Evolutionary conservation across 1,140 invertebrate species (phyloP), one percentile per base, ranked within the genome.

Genomic region (Halesus radiatus): DNA sequence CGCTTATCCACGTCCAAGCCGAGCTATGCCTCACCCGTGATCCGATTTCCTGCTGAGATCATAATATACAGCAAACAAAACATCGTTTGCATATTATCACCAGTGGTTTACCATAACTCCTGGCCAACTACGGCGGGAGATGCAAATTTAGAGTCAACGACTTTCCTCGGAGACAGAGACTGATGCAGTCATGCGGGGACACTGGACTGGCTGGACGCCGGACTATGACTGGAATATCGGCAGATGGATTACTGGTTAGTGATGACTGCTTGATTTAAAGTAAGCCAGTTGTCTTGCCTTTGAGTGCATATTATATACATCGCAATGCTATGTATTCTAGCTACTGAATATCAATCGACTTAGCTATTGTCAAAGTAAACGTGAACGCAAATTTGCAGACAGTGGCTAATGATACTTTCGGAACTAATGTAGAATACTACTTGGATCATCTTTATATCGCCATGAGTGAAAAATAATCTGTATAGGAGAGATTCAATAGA

Each of bases 31-130:
- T 77, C 78, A 62, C 32, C 54, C 18, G 68, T 80, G 75, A 80
- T 82, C 75, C 81, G 78, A 80, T 80, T 82, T 82, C 78, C 81
- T 74, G 81, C 72, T 70, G 76, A 60, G 50, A 64, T 75, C 72
- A 45, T 64, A 64, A 50, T 76, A 58, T 45, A 52, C 18, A 20
- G 45, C 54, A 50, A 66, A 54, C 64, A 76, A 80, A 62, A 75
- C 73, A 60, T 80, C 66, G 62, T 76, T 53, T 80, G 74, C 45
- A 80, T 76, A 62, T 73, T 60, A 56, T 52, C 68, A 18, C 32
- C 45, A 23, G 68, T 66, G 23, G 68, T 52, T 52, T 52, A 52
- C 45, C 68, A 52, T 26, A 72, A 72, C n/a, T 72, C 32, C 18
- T 15, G 68, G 62, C n/a, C 32, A 66, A 37, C 16, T 66, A 29